Evolutionary conservation across 1,140 invertebrate genomes (phyloP).

Genomic region (Pemphigus obesinymphae): DNA sequence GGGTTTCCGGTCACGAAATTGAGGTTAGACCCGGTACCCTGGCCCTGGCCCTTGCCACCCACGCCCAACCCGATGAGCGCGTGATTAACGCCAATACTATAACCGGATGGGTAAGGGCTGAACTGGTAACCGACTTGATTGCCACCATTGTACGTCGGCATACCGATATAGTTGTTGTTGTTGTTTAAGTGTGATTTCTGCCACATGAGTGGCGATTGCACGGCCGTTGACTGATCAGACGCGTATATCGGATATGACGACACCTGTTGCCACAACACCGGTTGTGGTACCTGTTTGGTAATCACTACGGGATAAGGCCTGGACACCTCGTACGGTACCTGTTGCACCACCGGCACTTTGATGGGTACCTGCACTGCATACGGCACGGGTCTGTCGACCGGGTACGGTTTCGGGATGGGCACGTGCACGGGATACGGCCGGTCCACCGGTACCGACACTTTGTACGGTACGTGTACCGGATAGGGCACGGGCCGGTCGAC

Average conservation of each 20-base stretch:
- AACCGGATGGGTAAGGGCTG: neutral
- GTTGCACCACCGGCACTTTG: conserved; percentile 9
- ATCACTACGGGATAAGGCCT: conserved; percentile 9
- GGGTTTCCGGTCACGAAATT: neutral
- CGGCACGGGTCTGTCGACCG: conserved; percentile 22
- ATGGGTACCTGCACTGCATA: conserved; percentile 11
- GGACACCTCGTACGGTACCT: neutral
- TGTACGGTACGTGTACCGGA: conserved; percentile 20
- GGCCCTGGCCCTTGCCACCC: neutral
- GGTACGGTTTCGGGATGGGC: conserved; percentile 3
- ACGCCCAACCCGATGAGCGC: neutral
- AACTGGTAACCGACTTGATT: neutral
- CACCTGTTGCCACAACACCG: neutral
- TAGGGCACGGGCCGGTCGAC: conserved; percentile 21
- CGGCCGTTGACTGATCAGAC: neutral
- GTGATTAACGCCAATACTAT: conserved; percentile 19
- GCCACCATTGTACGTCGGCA: neutral
- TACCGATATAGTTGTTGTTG: neutral
- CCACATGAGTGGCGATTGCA: neutral
- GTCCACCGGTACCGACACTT: conserved; percentile 20
- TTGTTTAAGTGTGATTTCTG: neutral
- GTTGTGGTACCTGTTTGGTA: neutral
- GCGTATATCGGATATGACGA: neutral
- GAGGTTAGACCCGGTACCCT: neutral
- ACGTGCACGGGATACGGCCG: conserved; percentile 26